Conservation (phyloP, 2,113 vertebrate genomes). For the Cyprichromis sp. region DNA sequence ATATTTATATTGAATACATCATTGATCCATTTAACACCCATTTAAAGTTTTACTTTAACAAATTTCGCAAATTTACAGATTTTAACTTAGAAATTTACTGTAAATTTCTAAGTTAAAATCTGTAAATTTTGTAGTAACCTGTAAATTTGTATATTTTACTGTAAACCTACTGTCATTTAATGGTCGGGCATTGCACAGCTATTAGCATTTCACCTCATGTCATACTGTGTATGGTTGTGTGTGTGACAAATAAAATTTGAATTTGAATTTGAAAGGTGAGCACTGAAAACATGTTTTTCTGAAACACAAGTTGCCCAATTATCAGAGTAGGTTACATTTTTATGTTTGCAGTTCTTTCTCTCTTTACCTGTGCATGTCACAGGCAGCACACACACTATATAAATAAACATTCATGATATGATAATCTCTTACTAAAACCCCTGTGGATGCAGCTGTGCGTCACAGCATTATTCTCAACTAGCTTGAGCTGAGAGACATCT, state of each 20-base stretch:
- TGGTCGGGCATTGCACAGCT: neutral
- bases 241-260: neutral
- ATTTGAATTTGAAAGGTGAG: neutral
- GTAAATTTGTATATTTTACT: neutral
- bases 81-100: neutral
- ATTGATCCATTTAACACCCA: fast-evolving
- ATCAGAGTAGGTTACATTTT: neutral
- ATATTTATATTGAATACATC: neutral
- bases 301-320: neutral
- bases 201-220: neutral
- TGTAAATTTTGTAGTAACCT: neutral
- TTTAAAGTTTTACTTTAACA: neutral
- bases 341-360: neutral
- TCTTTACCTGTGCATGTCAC: neutral
- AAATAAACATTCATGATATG: neutral
- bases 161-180: neutral
- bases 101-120: neutral
- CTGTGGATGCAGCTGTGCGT: neutral
- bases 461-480: neutral
- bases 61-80: neutral
- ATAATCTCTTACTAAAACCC: neutral
- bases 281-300: neutral
- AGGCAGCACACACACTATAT: neutral
- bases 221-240: neutral
- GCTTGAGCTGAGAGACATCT: neutral